Conservation (phyloP, 2,797 vertebrate genomes). For the Gallinago solitaria region DNA sequence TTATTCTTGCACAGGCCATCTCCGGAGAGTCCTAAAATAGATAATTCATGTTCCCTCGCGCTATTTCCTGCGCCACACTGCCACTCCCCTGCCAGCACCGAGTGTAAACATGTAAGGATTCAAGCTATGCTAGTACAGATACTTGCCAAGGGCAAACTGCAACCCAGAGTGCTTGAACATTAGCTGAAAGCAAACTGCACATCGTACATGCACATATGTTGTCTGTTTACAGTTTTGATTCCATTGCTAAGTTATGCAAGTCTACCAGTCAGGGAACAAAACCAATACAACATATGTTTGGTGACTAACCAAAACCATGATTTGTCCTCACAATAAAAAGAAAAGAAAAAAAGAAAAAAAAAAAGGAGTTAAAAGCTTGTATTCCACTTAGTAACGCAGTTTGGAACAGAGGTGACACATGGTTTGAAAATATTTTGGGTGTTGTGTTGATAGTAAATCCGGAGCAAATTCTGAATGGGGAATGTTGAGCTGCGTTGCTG, state of each 20-base stretch:
- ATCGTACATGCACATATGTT: conserved; percentile 38
- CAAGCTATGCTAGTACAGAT: conserved; percentile 42
- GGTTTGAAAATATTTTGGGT: conserved; percentile 20
- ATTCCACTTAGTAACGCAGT: not conserved
- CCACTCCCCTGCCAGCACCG: conserved; percentile 13
- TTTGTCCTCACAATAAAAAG: not conserved
- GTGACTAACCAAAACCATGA: not conserved
- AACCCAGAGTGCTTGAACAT: conserved; percentile 61
- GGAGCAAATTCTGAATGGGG: not conserved
- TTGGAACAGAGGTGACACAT: not conserved
- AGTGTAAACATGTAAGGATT: conserved; percentile 38
- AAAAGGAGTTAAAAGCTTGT: not conserved
- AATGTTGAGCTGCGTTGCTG: conserved; percentile 4
- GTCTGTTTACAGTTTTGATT: conserved; percentile 57
- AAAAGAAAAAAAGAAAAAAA: too few relatives aligned
- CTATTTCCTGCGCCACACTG: conserved; percentile 21
- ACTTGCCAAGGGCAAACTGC: conserved; percentile 64
- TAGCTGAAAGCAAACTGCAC: conserved; percentile 63
- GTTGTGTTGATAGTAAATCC: not conserved
- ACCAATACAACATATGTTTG: conserved; percentile 29
- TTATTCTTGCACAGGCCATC: not conserved
- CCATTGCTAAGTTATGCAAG: conserved; percentile 65
- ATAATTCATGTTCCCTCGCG: not conserved
- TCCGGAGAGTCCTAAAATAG: conserved; percentile 2
- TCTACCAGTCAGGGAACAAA: conserved; percentile 52